These are phyloP conservation scores for Mycetomoellerius zeteki DNA, from an alignment of 1,140 invertebrate genomes.

Conservation along the genomic window DNA sequence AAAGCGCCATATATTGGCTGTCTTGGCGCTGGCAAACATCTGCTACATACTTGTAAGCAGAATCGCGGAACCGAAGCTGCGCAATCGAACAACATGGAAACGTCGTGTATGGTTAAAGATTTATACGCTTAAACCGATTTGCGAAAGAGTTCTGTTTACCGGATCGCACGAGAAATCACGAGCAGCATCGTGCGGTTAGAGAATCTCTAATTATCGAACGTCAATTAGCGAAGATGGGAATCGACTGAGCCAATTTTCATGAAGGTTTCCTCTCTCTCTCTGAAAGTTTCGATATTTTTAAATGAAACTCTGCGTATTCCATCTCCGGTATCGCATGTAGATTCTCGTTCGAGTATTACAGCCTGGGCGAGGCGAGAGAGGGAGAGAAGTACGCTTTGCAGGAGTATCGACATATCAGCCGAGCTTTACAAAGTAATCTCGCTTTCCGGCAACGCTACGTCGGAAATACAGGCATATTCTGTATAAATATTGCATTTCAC, in stretches of 20 bases:
- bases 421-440: conserved; percentile 43
- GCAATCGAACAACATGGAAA: conserved; percentile 23
- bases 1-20: conserved; percentile 36
- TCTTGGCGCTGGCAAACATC: conserved; percentile 37
- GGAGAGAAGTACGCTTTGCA: background rate
- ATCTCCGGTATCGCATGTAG: background rate
- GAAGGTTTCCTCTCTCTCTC: background rate
- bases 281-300: background rate
- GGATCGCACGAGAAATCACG: background rate
- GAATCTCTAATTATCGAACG: conserved; percentile 11
- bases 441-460: background rate
- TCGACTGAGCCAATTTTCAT: background rate
- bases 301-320: background rate
- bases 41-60: background rate
- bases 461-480: background rate
- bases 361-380: background rate
- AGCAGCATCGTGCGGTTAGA: background rate
- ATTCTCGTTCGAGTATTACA: conserved; percentile 16
- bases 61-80: background rate
- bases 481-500: conserved; percentile 50
- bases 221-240: conserved; percentile 21
- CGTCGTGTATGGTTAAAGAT: conserved; percentile 15
- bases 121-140: conserved; percentile 1
- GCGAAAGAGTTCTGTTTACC: background rate
- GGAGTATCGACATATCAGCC: conserved; percentile 50